phyloP scores from a whole-genome alignment of 1,140 invertebrate species.

The Macrostomum lignano region DNA sequence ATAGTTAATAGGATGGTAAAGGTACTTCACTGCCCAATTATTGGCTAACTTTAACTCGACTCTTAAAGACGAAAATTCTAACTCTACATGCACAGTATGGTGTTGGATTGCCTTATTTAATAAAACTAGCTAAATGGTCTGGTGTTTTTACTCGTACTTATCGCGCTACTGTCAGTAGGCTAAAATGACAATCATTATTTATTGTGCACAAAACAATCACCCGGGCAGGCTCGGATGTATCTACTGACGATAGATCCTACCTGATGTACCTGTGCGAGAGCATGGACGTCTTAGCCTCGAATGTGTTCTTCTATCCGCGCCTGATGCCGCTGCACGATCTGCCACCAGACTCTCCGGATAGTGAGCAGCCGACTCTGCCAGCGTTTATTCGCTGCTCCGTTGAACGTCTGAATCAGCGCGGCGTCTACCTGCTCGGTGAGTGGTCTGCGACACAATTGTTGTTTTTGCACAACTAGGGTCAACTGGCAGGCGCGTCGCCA shows the following conservation, averaged over 20 bases:
- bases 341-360: constrained; percentile 8
- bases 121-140: too few species aligned
- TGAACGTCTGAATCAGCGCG: constrained; percentile 57
- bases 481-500: too few species aligned
- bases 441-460: too few species aligned
- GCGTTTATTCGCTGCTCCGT: constrained; percentile 46
- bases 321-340: constrained; percentile 40
- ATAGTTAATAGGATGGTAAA: too few species aligned
- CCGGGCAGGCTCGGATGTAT: constrained; percentile 19
- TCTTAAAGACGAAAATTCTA: too few species aligned
- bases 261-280: constrained; percentile 51
- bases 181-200: not conserved
- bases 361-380: constrained; percentile 28
- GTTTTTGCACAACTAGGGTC: too few species aligned
- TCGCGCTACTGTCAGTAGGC: constrained; percentile 57
- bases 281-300: constrained; percentile 49
- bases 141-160: too few species aligned
- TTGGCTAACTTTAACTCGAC: too few species aligned
- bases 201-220: not conserved
- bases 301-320: constrained; percentile 61
- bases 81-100: too few species aligned
- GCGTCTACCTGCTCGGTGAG: too few species aligned
- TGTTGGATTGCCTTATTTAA: too few species aligned
- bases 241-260: constrained; percentile 58
- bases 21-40: too few species aligned